Percentiles rank a stretch among this genome's conserved stretches.
phyloP scores from a whole-genome alignment of 2,888 invertebrate genomes.

The Tipula helvola region DNA sequence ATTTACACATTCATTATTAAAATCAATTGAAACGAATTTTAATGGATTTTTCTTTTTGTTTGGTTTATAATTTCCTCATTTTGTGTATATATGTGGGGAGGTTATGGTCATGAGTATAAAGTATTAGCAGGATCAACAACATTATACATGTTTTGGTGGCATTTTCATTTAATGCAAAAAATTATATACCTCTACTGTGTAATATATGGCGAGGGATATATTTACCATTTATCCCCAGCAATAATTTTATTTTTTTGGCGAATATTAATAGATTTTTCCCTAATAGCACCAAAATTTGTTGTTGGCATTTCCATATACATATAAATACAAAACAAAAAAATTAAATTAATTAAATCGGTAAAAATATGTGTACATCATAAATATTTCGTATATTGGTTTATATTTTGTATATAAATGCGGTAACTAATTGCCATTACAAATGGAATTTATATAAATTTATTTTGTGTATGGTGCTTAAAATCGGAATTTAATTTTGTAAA shows the following conservation, averaged over 20 bases:
- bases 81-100: background rate
- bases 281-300: background rate
- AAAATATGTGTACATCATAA: background rate
- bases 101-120: background rate
- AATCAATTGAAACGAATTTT: background rate
- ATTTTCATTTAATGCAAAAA: background rate
- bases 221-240: background rate
- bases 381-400: background rate
- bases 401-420: background rate
- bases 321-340: background rate
- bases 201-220: background rate
- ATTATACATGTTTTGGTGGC: background rate
- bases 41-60: background rate
- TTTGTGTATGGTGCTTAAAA: background rate
- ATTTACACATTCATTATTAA: constrained; percentile 4
- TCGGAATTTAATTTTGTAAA: background rate
- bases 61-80: background rate
- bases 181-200: background rate
- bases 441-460: background rate
- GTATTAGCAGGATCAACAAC: background rate
- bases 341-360: background rate
- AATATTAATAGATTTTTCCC: background rate
- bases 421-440: background rate
- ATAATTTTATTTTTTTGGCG: background rate
- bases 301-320: background rate